A percentile compares a stretch with the other conserved stretches of the same genome.
Evolutionary conservation across 2,113 vertebrate species (phyloP).

Genomic region (Xiphorhynchus elegans): DNA sequence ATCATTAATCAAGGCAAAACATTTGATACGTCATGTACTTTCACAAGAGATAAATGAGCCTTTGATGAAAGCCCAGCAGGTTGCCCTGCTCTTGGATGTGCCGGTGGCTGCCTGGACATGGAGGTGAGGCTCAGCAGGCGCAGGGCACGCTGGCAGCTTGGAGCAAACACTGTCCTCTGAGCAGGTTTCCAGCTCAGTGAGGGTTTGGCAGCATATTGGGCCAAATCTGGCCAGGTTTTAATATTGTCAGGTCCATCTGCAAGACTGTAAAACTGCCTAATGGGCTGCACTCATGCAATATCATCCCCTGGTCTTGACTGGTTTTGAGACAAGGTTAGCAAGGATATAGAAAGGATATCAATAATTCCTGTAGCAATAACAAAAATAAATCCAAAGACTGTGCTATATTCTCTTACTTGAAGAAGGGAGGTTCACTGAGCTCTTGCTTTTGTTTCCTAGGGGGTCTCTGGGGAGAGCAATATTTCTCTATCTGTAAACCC

Average conservation of each 20-base stretch:
- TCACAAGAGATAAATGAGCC: constrained; percentile 58
- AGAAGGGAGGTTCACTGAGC: not conserved
- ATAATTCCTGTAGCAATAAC: not conserved
- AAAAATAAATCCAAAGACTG: not conserved
- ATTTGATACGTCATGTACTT: constrained; percentile 69
- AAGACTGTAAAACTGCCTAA: not conserved
- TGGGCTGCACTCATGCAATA: not conserved
- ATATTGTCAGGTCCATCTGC: not conserved
- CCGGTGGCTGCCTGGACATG: not conserved
- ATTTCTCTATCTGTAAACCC: not conserved
- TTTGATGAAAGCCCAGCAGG: constrained; percentile 48
- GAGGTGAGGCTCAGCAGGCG: constrained; percentile 1
- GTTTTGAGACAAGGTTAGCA: not conserved
- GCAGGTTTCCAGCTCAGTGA: not conserved
- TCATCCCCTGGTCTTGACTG: not conserved
- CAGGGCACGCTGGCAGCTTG: not conserved
- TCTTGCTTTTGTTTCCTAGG: not conserved
- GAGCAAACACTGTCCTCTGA: fast-evolving
- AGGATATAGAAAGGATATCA: not conserved
- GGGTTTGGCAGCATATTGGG: not conserved
- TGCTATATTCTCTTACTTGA: not conserved
- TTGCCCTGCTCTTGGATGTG: not conserved
- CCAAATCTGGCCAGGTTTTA: not conserved
- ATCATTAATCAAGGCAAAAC: constrained; percentile 69
- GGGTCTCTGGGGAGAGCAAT: not conserved